phyloP scores from a whole-genome alignment of 2,113 vertebrate species.

The Ciconia stormi region DNA sequence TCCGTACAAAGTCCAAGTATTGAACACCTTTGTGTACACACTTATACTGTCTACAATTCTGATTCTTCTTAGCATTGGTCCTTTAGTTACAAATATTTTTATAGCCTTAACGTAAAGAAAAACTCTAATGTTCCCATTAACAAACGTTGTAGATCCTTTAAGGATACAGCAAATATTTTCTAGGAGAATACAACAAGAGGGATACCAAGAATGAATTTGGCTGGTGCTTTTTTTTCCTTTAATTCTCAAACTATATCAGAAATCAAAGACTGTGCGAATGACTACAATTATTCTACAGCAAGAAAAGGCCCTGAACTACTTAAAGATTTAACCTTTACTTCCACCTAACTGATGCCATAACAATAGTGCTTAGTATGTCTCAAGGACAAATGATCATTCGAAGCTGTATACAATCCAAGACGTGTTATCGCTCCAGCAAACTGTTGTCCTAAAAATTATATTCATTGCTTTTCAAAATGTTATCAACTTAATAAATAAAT shows the following conservation, averaged over 20 bases:
- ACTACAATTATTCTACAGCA: conserved; percentile 64
- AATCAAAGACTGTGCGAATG: conserved; percentile 27
- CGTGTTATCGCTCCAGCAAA: conserved; percentile 81
- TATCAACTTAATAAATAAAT: conserved; percentile 93
- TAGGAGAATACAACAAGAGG: background rate
- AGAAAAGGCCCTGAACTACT: conserved; percentile 67
- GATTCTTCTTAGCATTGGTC: background rate
- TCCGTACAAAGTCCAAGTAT: background rate
- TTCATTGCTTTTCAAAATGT: conserved; percentile 91
- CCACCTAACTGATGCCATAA: conserved; percentile 77
- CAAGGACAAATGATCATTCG: conserved; percentile 83
- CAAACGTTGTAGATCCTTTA: background rate
- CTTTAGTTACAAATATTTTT: background rate
- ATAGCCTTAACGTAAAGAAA: background rate
- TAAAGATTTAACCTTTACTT: conserved; percentile 76
- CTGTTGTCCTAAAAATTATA: conserved; percentile 89
- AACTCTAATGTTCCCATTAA: background rate
- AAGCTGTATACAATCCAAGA: conserved; percentile 77
- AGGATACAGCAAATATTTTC: background rate
- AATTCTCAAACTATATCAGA: conserved; percentile 43
- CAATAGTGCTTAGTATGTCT: conserved; percentile 73
- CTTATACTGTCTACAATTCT: background rate
- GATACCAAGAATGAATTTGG: conserved; percentile 14
- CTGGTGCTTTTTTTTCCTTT: background rate
- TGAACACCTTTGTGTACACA: background rate